Percentiles rank a stretch among this genome's conserved stretches.
Conservation (phyloP, 2,113 vertebrate species). For the Tyto alba region DNA sequence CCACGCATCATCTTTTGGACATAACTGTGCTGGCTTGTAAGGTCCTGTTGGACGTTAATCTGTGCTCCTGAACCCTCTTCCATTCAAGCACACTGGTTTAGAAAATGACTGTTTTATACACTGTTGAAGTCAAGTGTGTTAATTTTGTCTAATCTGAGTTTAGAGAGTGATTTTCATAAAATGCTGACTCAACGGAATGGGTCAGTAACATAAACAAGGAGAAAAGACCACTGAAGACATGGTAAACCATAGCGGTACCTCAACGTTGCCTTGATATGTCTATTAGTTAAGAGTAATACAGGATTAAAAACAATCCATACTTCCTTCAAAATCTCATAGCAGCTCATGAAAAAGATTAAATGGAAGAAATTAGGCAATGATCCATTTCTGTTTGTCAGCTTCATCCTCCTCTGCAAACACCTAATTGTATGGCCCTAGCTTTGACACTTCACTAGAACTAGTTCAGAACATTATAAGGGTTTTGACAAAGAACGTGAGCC, state of each 20-base stretch:
- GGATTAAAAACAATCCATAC: neutral
- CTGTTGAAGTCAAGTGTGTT: neutral
- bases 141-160: neutral
- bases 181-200: neutral
- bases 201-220: neutral
- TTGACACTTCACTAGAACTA: neutral
- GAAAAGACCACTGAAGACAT: neutral
- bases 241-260: neutral
- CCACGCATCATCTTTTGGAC: neutral
- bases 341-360: neutral
- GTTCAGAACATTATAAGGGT: neutral
- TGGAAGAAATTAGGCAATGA: neutral
- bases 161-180: neutral
- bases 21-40: neutral
- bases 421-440: neutral
- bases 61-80: neutral
- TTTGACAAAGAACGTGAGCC: neutral
- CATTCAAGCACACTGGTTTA: neutral
- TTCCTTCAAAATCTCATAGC: neutral
- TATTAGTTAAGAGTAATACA: neutral
- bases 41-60: neutral
- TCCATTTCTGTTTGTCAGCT: neutral
- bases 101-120: neutral
- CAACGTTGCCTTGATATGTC: neutral
- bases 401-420: neutral